Evolutionary conservation across 2,113 vertebrate species (phyloP).

Genomic region (Dasyurus viverrinus): DNA sequence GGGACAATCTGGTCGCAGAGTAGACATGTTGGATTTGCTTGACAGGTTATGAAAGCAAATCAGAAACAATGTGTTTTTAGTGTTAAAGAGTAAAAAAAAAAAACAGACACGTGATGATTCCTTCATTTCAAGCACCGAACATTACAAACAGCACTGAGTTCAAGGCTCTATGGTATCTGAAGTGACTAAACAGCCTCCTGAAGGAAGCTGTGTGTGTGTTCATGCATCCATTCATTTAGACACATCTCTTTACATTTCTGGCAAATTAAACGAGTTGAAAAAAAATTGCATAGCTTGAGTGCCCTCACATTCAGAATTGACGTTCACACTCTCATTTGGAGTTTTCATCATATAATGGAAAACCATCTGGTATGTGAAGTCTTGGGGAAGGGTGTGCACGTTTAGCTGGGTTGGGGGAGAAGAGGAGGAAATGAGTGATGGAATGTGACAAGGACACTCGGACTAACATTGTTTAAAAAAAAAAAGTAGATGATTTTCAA

Average conservation of each 20-base stretch:
- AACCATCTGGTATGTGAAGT: conserved; percentile 48
- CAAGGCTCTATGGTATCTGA: conserved; percentile 6
- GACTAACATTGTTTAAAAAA: neutral
- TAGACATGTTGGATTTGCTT: neutral
- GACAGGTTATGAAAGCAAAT: conserved; percentile 47
- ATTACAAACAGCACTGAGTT: neutral
- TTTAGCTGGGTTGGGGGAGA: conserved; percentile 9
- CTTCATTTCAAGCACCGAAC: conserved; percentile 35
- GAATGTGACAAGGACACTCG: conserved; percentile 8
- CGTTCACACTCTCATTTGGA: conserved; percentile 6
- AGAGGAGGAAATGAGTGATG: conserved; percentile 11
- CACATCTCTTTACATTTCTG: conserved; percentile 11
- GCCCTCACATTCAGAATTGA: conserved; percentile 38
- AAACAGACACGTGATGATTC: conserved; percentile 6
- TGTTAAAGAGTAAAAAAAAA: conserved; percentile 29
- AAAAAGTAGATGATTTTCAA: conserved; percentile 38
- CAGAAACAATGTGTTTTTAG: conserved; percentile 11
- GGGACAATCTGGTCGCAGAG: conserved; percentile 27
- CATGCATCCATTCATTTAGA: neutral
- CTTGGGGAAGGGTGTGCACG: neutral
- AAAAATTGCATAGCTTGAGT: conserved; percentile 4
- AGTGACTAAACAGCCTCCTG: neutral
- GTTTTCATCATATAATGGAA: conserved; percentile 3
- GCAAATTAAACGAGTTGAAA: conserved; percentile 18
- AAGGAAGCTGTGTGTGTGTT: neutral